Evolutionary conservation across 1,140 invertebrate genomes (phyloP), one percentile per base, ranked within the genome.

Genomic region (Geopemphigus sp.): DNA sequence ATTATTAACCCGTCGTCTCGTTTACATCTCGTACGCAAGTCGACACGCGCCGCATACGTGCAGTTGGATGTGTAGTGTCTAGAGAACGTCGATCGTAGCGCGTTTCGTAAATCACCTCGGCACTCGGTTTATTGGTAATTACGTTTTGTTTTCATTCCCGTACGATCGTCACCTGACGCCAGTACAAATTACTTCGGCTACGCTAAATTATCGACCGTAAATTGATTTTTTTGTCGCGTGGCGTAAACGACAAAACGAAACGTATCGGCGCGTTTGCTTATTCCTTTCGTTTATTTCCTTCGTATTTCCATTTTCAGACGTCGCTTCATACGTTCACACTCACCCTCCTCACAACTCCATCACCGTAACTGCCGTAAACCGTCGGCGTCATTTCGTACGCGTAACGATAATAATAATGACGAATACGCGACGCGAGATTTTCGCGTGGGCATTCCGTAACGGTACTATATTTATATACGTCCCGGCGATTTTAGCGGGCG

Each of bases 151-250:
- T 73, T 32, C 17, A 24, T 72, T 26, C 5, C 6, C 24, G 19
- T 19, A n/a, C 11, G 15, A 14, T 12, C 54, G 29, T 57, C 50
- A 26, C 53, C 70, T 45, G 22, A 72, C 54, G 73, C 54, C 73
- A 5, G 47, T 61, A 76, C 56, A 57, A 74, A 74, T 74, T 59
- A 47, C 57, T 45, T 47, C 57, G 73, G 73, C 61, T 57, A 59
- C 73, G 73, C 32, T 57, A 47, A n/a, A 76, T 76, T 61, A 76
- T 76, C 32, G 73, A 61, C 73, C 47, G 57, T 32, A 76, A 76
- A 76, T 61, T 47, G 56, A 61, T 61, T 76, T 70, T 57, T 32
- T 76, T 57, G 57, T n/a, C 57, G 39, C 57, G 39, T n/a, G 72
- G 32, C 11, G 24, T 47, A 74, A n/a, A 74, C 50, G 59, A 74